A percentile compares a stretch with the other conserved stretches of the same genome.
phyloP scores from a whole-genome alignment of 1,140 invertebrate species.

The Aphaenogaster floridana region DNA sequence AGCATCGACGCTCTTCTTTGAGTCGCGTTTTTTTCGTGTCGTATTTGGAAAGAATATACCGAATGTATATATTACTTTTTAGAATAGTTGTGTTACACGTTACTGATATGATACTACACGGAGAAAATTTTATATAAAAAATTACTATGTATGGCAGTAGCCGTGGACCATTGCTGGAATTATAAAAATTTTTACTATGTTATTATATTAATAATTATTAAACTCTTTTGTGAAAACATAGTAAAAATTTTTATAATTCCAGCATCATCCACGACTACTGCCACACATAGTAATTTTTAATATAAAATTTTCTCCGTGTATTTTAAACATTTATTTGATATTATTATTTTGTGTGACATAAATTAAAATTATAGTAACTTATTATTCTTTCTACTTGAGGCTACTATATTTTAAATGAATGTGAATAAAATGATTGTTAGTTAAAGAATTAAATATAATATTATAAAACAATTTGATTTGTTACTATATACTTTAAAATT shows the following conservation, averaged over 20 bases:
- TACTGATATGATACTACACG: too few species aligned
- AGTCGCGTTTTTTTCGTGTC: constrained; percentile 18
- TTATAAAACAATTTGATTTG: background rate
- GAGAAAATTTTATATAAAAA: too few species aligned
- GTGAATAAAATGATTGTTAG: background rate
- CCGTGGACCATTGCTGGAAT: too few species aligned
- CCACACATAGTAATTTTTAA: too few species aligned
- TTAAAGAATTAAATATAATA: constrained; percentile 3
- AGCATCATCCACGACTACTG: too few species aligned
- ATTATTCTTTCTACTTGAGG: background rate
- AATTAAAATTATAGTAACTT: background rate
- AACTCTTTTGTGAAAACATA: too few species aligned
- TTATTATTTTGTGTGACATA: background rate
- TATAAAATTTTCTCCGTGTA: too few species aligned
- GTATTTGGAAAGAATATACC: background rate
- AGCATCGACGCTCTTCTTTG: constrained; percentile 33
- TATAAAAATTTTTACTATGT: too few species aligned
- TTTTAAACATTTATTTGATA: background rate
- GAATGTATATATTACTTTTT: background rate
- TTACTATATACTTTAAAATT: background rate
- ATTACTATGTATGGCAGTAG: too few species aligned
- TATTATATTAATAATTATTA: too few species aligned
- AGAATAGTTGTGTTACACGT: background rate
- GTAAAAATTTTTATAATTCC: too few species aligned
- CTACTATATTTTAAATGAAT: background rate